Percentiles rank a stretch among this genome's conserved stretches.
Evolutionary conservation across 2,888 invertebrate species (phyloP).

Genomic region (Rhyacophila evoluta): DNA sequence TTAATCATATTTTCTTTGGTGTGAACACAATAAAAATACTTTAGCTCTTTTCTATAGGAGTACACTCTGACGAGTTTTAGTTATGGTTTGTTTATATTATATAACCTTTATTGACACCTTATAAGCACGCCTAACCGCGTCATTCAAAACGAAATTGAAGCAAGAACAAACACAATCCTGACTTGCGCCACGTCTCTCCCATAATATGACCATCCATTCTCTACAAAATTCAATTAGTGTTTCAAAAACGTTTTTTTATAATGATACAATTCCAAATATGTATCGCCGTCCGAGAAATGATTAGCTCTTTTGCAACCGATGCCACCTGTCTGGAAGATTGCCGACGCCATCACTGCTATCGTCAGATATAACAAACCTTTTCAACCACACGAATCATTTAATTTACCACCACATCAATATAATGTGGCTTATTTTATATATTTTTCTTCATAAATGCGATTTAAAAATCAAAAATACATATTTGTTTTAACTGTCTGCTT

Average conservation of each 20-base stretch:
- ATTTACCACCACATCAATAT: not conserved
- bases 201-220: constrained; percentile 20
- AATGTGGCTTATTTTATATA: no score
- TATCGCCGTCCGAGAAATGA: constrained; percentile 31
- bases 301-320: constrained; percentile 41
- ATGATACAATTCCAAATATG: constrained; percentile 17
- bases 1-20: no score
- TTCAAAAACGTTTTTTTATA: not conserved
- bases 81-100: no score
- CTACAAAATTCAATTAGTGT: constrained; percentile 13
- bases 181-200: not conserved
- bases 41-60: no score
- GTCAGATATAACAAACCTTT: not conserved
- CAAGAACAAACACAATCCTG: not conserved
- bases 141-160: not conserved
- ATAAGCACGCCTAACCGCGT: not conserved
- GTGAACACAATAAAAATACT: no score
- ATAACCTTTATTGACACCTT: not conserved
- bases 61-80: no score
- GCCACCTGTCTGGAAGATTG: constrained; percentile 41
- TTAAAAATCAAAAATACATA: no score
- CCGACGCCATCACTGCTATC: constrained; percentile 15
- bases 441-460: no score
- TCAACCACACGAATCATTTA: no score
- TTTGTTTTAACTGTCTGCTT: no score